Evolutionary conservation across 2,113 vertebrate genomes (phyloP).

Genomic region (Psettodes erumei): DNA sequence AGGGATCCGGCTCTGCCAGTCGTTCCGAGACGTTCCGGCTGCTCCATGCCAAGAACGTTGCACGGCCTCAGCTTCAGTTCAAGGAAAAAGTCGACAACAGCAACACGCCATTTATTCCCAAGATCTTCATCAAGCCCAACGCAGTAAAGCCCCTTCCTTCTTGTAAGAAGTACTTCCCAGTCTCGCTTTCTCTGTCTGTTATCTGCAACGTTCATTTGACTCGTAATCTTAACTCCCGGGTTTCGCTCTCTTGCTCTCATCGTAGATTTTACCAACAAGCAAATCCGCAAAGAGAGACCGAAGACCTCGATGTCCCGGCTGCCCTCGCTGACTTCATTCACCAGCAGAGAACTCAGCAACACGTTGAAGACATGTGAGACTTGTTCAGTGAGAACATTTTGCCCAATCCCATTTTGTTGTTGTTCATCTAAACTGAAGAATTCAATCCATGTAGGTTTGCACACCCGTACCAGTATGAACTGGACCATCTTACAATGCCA

Average conservation of each 20-base stretch:
- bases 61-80: constrained; percentile 93
- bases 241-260: neutral
- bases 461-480: constrained; percentile 95
- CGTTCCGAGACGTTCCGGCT: constrained; percentile 90
- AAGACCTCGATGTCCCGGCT: constrained; percentile 92
- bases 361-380: constrained; percentile 92
- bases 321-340: constrained; percentile 96
- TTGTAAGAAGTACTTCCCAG: constrained; percentile 80
- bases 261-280: constrained; percentile 87
- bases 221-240: no score
- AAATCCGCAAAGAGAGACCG: constrained; percentile 88
- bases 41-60: constrained; percentile 94
- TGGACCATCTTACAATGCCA: constrained; percentile 87
- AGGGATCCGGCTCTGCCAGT: constrained; percentile 84
- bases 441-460: constrained; percentile 85
- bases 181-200: neutral
- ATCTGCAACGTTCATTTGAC: neutral
- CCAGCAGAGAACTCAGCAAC: constrained; percentile 92
- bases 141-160: constrained; percentile 90
- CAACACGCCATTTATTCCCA: constrained; percentile 94
- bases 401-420: neutral
- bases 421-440: neutral
- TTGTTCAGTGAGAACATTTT: neutral
- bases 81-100: constrained; percentile 96
- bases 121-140: constrained; percentile 95